Conservation (phyloP, 2,888 invertebrate genomes). For the Heliconius charithonia region DNA sequence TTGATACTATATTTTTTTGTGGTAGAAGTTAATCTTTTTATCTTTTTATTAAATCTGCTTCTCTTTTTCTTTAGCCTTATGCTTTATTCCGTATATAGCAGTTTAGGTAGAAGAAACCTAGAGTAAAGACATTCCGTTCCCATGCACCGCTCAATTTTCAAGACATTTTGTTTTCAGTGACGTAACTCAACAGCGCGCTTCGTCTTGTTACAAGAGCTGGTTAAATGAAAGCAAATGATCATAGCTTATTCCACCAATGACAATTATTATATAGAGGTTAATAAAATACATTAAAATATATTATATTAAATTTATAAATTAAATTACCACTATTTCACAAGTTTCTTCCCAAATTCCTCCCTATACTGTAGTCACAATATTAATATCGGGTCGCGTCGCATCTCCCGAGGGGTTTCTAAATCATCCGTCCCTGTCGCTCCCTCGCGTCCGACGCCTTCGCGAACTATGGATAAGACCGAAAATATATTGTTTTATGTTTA, state of each 20-base stretch:
- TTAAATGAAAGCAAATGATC: too few species aligned
- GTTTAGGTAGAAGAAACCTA: not conserved
- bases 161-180: too few species aligned
- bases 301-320: too few species aligned
- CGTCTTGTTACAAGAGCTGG: too few species aligned
- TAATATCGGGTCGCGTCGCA: conserved; percentile 82
- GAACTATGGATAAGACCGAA: conserved; percentile 57
- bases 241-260: too few species aligned
- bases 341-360: conserved; percentile 23
- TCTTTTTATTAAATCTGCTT: not conserved
- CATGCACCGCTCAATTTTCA: not conserved
- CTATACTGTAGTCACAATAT: conserved; percentile 79
- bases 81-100: not conserved
- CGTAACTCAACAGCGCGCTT: too few species aligned
- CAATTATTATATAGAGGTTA: too few species aligned
- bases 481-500: not conserved
- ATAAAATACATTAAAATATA: too few species aligned
- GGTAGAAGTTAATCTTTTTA: not conserved
- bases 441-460: conserved; percentile 70
- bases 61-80: not conserved
- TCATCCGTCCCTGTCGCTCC: conserved; percentile 84
- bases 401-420: conserved; percentile 84
- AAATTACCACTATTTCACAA: not conserved
- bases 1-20: not conserved
- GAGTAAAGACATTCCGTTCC: not conserved